Percentiles rank a stretch among this genome's conserved stretches.
phyloP scores from a whole-genome alignment of 2,113 vertebrate species.

The Phycodurus eques region DNA sequence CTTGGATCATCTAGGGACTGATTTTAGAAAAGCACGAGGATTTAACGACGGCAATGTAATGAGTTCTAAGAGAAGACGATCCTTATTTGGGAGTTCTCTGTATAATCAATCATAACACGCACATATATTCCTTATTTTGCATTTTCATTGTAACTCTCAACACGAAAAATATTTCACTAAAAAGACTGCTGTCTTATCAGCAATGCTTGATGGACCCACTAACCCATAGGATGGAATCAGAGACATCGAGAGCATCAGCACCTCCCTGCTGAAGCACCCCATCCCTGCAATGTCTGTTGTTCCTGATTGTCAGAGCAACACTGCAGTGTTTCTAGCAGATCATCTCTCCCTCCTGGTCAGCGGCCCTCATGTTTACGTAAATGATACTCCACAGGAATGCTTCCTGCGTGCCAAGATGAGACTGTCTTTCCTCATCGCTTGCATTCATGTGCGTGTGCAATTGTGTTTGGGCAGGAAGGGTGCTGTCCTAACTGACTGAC shows the following conservation, averaged over 20 bases:
- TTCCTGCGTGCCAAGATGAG: conserved; percentile 70
- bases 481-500: conserved; percentile 38
- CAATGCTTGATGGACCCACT: conserved; percentile 30
- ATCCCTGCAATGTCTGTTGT: conserved; percentile 63
- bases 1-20: conserved; percentile 23
- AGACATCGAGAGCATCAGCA: conserved; percentile 42
- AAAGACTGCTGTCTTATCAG: conserved; percentile 18
- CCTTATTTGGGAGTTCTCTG: not conserved
- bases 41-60: not conserved
- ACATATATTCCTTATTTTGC: not conserved
- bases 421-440: conserved; percentile 69
- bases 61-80: conserved; percentile 5
- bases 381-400: conserved; percentile 73
- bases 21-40: conserved; percentile 9
- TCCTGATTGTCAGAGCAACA: conserved; percentile 63
- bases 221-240: conserved; percentile 28
- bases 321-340: conserved; percentile 72
- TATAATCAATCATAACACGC: conserved; percentile 11
- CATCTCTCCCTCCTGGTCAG: conserved; percentile 67
- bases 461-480: conserved; percentile 32
- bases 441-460: conserved; percentile 38
- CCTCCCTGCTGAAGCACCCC: conserved; percentile 63
- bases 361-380: conserved; percentile 74
- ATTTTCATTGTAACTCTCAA: not conserved
- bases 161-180: not conserved